A percentile compares a stretch with the other conserved stretches of the same genome.
phyloP scores from a whole-genome alignment of 2,888 invertebrate genomes.

The Cosmia trapezina region DNA sequence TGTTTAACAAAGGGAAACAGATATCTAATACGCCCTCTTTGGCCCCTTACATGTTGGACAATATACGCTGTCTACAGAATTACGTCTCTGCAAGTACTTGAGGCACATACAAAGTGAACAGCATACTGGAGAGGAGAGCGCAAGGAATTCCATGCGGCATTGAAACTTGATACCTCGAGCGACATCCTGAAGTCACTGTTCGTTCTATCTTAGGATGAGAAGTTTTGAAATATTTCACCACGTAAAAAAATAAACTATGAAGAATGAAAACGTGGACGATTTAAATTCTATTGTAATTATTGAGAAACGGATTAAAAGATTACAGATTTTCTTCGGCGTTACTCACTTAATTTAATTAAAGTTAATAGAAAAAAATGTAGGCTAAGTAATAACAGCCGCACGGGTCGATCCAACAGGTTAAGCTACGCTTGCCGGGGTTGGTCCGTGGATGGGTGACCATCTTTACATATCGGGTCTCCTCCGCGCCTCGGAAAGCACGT shows the following conservation, averaged over 20 bases:
- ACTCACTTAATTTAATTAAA: not conserved
- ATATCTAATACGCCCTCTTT: conserved; percentile 37
- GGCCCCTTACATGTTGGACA: conserved; percentile 31
- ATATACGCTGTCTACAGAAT: conserved; percentile 50
- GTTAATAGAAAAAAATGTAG: too few relatives aligned
- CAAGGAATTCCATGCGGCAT: conserved; percentile 52
- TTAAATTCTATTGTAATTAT: not conserved
- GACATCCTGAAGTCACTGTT: conserved; percentile 23
- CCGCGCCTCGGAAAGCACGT: too few relatives aligned
- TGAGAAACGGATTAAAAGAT: not conserved
- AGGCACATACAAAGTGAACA: conserved; percentile 56
- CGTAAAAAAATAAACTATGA: not conserved
- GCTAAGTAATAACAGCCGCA: too few relatives aligned
- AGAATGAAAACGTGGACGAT: not conserved
- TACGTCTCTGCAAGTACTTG: conserved; percentile 38
- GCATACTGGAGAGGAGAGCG: conserved; percentile 21
- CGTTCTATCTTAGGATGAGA: conserved; percentile 1
- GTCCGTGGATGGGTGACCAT: too few relatives aligned
- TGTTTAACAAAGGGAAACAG: conserved; percentile 43
- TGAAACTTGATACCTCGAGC: conserved; percentile 49
- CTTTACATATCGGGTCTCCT: too few relatives aligned
- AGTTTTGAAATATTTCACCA: not conserved
- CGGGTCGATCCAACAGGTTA: too few relatives aligned
- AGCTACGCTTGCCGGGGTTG: too few relatives aligned
- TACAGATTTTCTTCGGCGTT: not conserved